Conservation (phyloP, 2,113 vertebrate genomes). For the Tinamus guttatus region DNA sequence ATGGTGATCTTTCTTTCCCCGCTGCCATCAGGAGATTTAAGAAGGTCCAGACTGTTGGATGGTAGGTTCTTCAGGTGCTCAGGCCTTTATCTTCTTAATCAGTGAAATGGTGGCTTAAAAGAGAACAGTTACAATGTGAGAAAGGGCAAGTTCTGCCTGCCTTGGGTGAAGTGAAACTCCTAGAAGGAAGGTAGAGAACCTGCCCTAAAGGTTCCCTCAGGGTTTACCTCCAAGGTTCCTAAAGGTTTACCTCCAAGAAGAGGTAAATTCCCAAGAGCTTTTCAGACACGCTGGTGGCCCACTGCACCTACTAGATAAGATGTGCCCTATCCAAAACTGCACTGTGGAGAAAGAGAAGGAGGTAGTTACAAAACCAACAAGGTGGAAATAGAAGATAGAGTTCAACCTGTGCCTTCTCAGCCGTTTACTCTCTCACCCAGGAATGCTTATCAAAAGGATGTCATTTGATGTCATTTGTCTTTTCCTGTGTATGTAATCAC, state of each 20-base stretch:
- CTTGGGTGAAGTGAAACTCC: accelerated
- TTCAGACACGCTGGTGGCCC: background rate
- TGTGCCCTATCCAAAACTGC: background rate
- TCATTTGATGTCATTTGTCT: background rate
- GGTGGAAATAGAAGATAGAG: background rate
- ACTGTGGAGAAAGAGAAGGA: background rate
- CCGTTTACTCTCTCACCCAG: accelerated
- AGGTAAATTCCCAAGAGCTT: background rate
- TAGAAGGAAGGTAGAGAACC: background rate
- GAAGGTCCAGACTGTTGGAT: background rate
- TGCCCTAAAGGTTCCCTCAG: background rate
- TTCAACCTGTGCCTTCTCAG: accelerated
- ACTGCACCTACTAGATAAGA: background rate
- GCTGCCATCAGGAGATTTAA: accelerated
- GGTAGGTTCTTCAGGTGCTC: background rate
- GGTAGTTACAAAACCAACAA: background rate
- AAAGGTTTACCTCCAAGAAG: accelerated
- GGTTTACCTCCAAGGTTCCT: too few species aligned
- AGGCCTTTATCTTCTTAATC: background rate
- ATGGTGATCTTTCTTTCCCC: background rate
- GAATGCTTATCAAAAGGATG: background rate
- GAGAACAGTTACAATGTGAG: background rate
- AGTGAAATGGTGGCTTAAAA: background rate
- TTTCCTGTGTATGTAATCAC: background rate
- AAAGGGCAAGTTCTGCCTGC: background rate